These are phyloP conservation scores for Vireo altiloquus DNA, from an alignment of 2,113 vertebrate genomes.

Conservation along the genomic window DNA sequence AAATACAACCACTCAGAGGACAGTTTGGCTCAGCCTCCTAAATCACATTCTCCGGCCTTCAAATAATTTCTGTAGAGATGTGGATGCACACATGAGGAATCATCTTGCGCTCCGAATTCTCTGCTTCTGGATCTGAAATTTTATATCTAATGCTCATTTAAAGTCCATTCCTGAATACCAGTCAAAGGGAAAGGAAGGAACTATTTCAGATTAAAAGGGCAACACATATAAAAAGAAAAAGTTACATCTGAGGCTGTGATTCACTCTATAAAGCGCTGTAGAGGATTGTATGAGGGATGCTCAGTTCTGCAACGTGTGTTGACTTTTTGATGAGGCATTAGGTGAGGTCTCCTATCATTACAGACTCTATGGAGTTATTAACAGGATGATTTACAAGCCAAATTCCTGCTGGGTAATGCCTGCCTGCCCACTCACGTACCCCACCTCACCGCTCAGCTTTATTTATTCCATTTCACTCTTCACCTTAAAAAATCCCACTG, in stretches of 20 bases:
- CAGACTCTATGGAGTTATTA: neutral
- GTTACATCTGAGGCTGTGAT: neutral
- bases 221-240: neutral
- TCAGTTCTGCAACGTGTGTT: neutral
- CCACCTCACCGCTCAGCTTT: neutral
- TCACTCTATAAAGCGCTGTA: neutral
- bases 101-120: fast-evolving
- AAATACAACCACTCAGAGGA: neutral
- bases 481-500: neutral
- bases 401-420: neutral
- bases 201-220: neutral
- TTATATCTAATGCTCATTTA: neutral
- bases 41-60: neutral
- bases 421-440: neutral
- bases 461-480: neutral
- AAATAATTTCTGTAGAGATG: neutral
- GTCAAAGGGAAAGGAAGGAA: neutral
- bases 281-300: neutral
- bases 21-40: neutral
- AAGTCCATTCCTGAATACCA: neutral
- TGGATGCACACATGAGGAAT: fast-evolving
- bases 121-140: neutral
- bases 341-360: neutral
- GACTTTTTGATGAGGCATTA: neutral
- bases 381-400: neutral